phyloP scores from a whole-genome alignment of 2,113 vertebrate species.

The Patagioenas fasciata region DNA sequence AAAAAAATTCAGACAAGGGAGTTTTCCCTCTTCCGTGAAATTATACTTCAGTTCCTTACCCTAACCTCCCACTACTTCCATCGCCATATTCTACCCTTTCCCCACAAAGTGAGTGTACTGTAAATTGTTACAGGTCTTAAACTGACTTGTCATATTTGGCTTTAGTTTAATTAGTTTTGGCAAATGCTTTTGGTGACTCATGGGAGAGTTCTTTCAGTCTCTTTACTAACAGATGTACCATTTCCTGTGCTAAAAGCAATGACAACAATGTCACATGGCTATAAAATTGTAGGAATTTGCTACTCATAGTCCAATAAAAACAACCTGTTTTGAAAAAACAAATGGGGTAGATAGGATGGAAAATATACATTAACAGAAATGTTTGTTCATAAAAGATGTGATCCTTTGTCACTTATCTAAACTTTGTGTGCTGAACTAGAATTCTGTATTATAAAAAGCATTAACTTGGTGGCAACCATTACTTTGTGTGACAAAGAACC shows the following conservation, averaged over 20 bases:
- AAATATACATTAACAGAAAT: slow-evolving; percentile 20
- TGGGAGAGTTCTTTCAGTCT: slow-evolving; percentile 75
- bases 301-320: slow-evolving; percentile 62
- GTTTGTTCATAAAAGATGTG: not conserved
- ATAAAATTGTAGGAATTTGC: slow-evolving; percentile 71
- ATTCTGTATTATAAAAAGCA: not conserved
- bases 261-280: slow-evolving; percentile 82
- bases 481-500: not conserved
- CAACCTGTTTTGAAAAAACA: slow-evolving; percentile 10
- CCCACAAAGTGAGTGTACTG: not conserved
- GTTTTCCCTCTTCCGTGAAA: not conserved
- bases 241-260: slow-evolving; percentile 74
- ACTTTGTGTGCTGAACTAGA: not conserved
- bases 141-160: slow-evolving; percentile 85
- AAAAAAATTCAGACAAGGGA: not conserved
- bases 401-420: not conserved
- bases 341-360: slow-evolving; percentile 30
- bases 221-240: slow-evolving; percentile 74
- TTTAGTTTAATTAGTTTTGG: slow-evolving; percentile 85
- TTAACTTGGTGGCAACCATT: not conserved
- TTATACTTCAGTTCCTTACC: not conserved
- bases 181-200: slow-evolving; percentile 81
- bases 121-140: slow-evolving; percentile 76
- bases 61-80: not conserved
- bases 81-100: not conserved